phyloP scores from a whole-genome alignment of 2,113 vertebrate genomes.

The Zapus hudsonius region DNA sequence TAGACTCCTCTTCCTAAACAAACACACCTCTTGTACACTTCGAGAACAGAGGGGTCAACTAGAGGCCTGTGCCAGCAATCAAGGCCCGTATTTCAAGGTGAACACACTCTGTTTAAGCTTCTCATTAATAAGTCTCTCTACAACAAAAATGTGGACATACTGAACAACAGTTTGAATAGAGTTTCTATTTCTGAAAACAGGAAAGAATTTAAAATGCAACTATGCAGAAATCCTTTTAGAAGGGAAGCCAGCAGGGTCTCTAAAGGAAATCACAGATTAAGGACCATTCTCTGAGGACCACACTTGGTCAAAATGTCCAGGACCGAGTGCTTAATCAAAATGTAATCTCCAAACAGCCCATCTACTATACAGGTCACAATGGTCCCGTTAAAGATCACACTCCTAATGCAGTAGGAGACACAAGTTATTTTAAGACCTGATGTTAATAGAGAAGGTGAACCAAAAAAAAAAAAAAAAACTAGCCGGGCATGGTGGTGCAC shows the following conservation, averaged over 20 bases:
- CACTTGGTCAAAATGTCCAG: not conserved
- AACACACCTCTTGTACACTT: not conserved
- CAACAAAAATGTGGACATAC: conserved; percentile 37
- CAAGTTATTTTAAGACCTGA: not conserved
- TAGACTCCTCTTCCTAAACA: not conserved
- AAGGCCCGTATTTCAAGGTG: not conserved
- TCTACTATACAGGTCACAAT: not conserved
- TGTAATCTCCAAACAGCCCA: not conserved
- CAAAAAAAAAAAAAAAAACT: too few relatives aligned
- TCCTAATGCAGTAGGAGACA: not conserved
- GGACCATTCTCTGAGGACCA: not conserved
- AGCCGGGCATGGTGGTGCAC: too few relatives aligned
- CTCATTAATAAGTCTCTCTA: conserved; percentile 44
- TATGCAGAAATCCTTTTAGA: not conserved
- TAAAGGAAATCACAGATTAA: not conserved
- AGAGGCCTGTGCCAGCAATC: not conserved
- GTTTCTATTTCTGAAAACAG: conserved; percentile 51
- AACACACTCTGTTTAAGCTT: not conserved
- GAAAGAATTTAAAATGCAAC: conserved; percentile 1
- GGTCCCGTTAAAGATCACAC: conserved; percentile 26
- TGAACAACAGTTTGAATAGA: not conserved
- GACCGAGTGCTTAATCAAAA: not conserved
- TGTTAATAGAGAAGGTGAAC: too few relatives aligned
- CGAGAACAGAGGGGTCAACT: not conserved
- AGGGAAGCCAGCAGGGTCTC: not conserved